Base-by-base conservation (phyloP, 2,113 vertebrate species). In the Ameiurus melas region DNA sequence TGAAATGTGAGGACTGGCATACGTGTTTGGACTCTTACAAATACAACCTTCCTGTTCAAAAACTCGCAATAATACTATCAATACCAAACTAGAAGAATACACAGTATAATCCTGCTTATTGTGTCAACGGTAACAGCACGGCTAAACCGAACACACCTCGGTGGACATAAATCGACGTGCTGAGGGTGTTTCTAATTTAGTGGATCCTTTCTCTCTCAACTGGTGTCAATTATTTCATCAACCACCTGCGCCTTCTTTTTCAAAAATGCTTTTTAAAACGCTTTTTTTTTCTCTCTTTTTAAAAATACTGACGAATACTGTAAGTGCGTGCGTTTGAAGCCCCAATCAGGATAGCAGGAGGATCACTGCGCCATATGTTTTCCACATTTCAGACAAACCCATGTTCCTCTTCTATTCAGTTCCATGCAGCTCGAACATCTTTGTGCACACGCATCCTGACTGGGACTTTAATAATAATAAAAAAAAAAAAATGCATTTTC, bases 201-300 rank as follows among this genome's bases (percentile, higher is more conserved):
- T 22, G 4, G 57, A 82, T 60, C 55, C 70, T 62, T 78, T 86
- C 55, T 60, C 13, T 86, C 55, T 60, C 6, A 19, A 77, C 55
- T 77, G 30, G 43, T 43, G 47, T 27, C 66, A 53, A 71, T 71
- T 85, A 71, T 33, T 73, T 73, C 53, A 71, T 85, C n/a, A 57
- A 71, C 84, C 66, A 73, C 84, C 84, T 73, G 84, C 30, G 57
- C n/a, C 47, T 86, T 86, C 33, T n/a, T 75, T 85, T 85, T 75
- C 53, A 82, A 47, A 47, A 47, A 14, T 17, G 25, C 70, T 4
- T n/a, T 36, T 36, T 36, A 36, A 36, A 36, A 36, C 36, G 36
- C 36, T 36, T 36, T 36, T 36, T 36, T 36, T 36, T 2, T 2
- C 20, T 51, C 14, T 60, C 12, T 43, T 60, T 62, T n/a, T 30